Evolutionary conservation across 2,888 invertebrate species (phyloP).

Genomic region (Flexamia atlantica): DNA sequence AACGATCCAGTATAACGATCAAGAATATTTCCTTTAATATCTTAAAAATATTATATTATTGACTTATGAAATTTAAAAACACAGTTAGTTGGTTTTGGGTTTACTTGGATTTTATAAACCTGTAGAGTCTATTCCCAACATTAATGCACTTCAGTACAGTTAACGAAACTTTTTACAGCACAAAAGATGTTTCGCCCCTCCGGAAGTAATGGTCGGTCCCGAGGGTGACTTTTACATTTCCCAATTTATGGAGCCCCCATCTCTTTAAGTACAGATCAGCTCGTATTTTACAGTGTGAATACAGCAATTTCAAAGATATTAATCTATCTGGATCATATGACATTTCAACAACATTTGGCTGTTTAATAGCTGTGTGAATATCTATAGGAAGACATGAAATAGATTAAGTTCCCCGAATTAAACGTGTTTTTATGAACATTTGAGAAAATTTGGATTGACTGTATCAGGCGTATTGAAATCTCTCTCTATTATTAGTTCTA

Average conservation of each 20-base stretch:
- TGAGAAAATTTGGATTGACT: too few relatives aligned
- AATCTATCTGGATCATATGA: background rate
- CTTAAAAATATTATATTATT: too few relatives aligned
- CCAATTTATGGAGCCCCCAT: slow-evolving; percentile 17
- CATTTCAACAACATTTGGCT: background rate
- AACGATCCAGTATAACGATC: too few relatives aligned
- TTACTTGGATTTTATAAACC: too few relatives aligned
- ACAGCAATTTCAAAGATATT: background rate
- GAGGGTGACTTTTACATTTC: slow-evolving; percentile 33
- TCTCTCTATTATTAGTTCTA: too few relatives aligned
- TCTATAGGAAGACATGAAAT: too few relatives aligned
- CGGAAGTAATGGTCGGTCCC: slow-evolving; percentile 3
- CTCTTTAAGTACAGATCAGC: slow-evolving; percentile 14
- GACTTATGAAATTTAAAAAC: too few relatives aligned
- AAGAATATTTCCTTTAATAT: too few relatives aligned
- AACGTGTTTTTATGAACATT: too few relatives aligned
- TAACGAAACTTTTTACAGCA: background rate
- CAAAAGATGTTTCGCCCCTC: slow-evolving; percentile 17
- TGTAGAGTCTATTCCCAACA: too few relatives aligned
- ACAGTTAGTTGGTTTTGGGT: background rate
- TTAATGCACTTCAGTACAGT: background rate
- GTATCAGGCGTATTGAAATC: too few relatives aligned
- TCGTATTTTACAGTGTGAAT: slow-evolving; percentile 12
- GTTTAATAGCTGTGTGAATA: background rate
- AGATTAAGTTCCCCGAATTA: too few relatives aligned